Conservation (phyloP, 2,888 invertebrate species). For the Cephus sareptanus region DNA sequence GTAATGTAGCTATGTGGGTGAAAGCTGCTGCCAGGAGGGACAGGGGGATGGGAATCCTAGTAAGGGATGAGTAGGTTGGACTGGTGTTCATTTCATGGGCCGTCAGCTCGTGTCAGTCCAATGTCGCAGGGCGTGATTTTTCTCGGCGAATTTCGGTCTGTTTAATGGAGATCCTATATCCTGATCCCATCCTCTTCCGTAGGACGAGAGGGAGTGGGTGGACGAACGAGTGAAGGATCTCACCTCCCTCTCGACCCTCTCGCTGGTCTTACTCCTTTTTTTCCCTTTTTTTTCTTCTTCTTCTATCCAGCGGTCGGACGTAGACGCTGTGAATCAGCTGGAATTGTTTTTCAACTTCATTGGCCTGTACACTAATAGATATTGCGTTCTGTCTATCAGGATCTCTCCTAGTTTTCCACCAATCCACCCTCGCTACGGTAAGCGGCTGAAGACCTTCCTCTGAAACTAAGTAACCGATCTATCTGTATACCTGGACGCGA, state of each 20-base stretch:
- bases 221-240: neutral
- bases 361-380: constrained; percentile 47
- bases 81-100: constrained; percentile 64
- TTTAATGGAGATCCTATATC: constrained; percentile 53
- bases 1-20: neutral
- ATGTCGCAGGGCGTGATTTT: constrained; percentile 56
- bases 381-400: constrained; percentile 47
- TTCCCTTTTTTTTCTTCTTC: constrained; percentile 6
- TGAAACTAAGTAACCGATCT: neutral
- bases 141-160: constrained; percentile 56
- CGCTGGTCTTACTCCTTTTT: constrained; percentile 11
- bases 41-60: neutral
- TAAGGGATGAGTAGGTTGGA: constrained; percentile 25
- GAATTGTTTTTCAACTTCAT: constrained; percentile 49
- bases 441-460: neutral
- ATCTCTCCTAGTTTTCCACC: constrained; percentile 10
- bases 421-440: neutral
- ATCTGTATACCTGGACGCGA: neutral
- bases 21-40: neutral
- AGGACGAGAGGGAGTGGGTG: neutral
- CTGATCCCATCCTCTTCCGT: neutral
- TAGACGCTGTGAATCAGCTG: constrained; percentile 15
- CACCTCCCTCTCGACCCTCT: constrained; percentile 18
- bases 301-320: constrained; percentile 9
- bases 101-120: constrained; percentile 61